Percentiles rank a stretch among this genome's conserved stretches.
These are phyloP conservation scores for Erpetoichthys calabaricus DNA, from an alignment of 2,797 vertebrate genomes.

Conservation along the genomic window DNA sequence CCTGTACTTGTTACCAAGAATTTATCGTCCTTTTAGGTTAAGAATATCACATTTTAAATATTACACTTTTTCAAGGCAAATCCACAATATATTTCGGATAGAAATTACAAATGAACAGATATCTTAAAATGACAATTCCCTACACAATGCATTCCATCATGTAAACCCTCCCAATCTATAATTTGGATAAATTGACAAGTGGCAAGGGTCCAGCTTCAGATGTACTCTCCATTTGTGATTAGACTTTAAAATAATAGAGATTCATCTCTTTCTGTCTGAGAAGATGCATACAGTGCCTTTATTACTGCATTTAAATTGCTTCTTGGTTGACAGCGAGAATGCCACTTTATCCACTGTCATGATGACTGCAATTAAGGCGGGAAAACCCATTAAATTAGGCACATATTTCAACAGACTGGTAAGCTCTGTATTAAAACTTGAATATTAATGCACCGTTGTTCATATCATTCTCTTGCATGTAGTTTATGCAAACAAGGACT, in stretches of 20 bases:
- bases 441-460: conserved; percentile 21
- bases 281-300: conserved; percentile 31
- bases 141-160: too few species aligned
- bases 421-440: conserved; percentile 26
- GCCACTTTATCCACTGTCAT: conserved; percentile 70
- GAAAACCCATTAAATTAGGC: conserved; percentile 70
- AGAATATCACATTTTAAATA: too few species aligned
- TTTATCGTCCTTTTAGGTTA: too few species aligned
- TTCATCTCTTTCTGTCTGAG: not conserved
- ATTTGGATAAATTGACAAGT: conserved; percentile 8
- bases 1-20: too few species aligned
- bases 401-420: conserved; percentile 44
- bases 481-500: conserved; percentile 40
- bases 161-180: too few species aligned
- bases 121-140: too few species aligned
- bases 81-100: too few species aligned
- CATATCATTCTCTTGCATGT: conserved; percentile 34
- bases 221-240: not conserved
- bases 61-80: too few species aligned
- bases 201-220: conserved; percentile 11
- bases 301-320: conserved; percentile 37
- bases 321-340: conserved; percentile 47
- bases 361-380: conserved; percentile 81
- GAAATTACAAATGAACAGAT: too few species aligned
- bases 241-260: not conserved